A percentile compares a stretch with the other conserved stretches of the same genome.
Conservation (phyloP, 2,113 vertebrate species). For the Albula goreensis region DNA sequence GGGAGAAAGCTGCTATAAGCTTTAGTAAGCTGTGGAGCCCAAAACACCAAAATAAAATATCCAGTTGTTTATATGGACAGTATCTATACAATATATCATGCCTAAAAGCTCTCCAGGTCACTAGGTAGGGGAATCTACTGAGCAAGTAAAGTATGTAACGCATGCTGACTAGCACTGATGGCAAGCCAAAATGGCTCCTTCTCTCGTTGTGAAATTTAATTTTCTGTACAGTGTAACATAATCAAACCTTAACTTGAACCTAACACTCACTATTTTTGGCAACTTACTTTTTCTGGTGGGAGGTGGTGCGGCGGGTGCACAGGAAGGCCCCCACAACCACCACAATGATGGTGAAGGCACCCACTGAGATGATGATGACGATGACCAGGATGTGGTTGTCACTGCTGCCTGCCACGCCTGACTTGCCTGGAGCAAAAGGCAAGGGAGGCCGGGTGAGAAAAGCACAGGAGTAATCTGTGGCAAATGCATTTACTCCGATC, state of each 20-base stretch:
- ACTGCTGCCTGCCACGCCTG: constrained; percentile 77
- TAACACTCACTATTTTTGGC: neutral
- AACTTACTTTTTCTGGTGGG: constrained; percentile 94
- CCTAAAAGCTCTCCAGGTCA: neutral
- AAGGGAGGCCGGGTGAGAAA: neutral
- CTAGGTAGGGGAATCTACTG: neutral
- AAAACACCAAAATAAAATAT: neutral
- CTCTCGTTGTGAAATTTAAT: neutral
- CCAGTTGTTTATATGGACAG: neutral
- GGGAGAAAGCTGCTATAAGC: neutral
- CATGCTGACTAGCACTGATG: neutral
- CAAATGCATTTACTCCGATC: neutral
- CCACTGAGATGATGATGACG: constrained; percentile 89
- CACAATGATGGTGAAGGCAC: constrained; percentile 87
- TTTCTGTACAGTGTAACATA: neutral
- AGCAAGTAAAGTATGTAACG: neutral
- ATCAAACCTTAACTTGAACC: neutral
- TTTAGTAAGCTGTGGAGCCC: neutral
- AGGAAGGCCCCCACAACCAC: constrained; percentile 91
- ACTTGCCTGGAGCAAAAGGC: constrained; percentile 69
- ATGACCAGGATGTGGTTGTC: constrained; percentile 89
- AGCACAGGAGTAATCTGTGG: neutral
- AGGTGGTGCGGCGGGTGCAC: constrained; percentile 88
- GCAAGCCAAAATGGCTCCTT: neutral
- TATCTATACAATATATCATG: neutral